phyloP scores from a whole-genome alignment of 2,888 invertebrate species.

The Xestobium rufovillosum region DNA sequence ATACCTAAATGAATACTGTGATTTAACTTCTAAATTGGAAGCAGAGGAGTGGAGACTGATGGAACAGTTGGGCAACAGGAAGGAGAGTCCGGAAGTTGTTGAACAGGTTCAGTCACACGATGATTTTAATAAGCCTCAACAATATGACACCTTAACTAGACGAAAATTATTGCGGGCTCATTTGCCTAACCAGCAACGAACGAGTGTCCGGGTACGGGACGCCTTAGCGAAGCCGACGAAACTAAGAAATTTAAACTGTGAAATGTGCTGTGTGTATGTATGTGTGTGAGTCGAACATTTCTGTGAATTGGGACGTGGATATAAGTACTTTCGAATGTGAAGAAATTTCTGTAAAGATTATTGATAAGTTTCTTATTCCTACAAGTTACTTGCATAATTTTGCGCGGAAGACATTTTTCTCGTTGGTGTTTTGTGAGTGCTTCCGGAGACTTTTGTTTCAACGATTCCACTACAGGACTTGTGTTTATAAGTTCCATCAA shows the following conservation, averaged over 20 bases:
- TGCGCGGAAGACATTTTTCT: constrained; percentile 94
- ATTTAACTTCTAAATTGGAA: constrained; percentile 85
- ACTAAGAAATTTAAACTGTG: constrained; percentile 79
- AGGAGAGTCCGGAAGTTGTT: constrained; percentile 41
- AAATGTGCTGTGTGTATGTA: constrained; percentile 78
- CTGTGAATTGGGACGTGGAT: constrained; percentile 89
- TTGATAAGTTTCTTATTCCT: constrained; percentile 80
- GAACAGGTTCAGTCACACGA: constrained; percentile 15
- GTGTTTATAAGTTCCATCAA: constrained; percentile 96
- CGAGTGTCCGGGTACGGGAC: constrained; percentile 82
- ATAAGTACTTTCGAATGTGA: constrained; percentile 80
- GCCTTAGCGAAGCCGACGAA: constrained; percentile 88
- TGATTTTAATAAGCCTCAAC: constrained; percentile 12
- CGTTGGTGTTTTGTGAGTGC: constrained; percentile 93
- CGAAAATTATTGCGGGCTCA: constrained; percentile 82
- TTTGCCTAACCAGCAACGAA: constrained; percentile 90
- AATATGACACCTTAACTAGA: constrained; percentile 30
- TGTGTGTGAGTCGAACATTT: constrained; percentile 53
- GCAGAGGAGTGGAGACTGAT: constrained; percentile 75
- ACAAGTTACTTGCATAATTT: constrained; percentile 94
- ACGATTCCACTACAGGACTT: constrained; percentile 95
- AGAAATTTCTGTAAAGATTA: constrained; percentile 80
- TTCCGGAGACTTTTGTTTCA: constrained; percentile 89
- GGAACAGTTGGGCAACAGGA: constrained; percentile 56
- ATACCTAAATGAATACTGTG: constrained; percentile 92